Conservation (phyloP, 2,888 invertebrate species). For the Tinea trinotella region DNA sequence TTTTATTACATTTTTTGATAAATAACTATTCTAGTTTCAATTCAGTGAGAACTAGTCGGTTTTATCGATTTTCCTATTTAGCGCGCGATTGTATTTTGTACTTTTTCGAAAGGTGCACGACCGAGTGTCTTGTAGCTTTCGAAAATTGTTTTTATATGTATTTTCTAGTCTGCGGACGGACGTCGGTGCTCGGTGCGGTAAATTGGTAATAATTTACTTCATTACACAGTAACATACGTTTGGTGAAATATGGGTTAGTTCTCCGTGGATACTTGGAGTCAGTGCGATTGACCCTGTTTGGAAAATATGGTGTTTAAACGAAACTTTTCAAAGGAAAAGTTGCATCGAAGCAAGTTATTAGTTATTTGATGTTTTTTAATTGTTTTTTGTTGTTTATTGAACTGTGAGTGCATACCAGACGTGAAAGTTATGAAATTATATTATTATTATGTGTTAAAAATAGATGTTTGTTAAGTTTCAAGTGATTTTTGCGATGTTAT, state of each 20-base stretch:
- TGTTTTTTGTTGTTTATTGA: slow-evolving; percentile 1
- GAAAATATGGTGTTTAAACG: not conserved
- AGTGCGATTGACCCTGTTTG: not conserved
- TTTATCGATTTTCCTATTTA: slow-evolving; percentile 70
- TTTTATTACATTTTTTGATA: slow-evolving; percentile 73
- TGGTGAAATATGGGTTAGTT: slow-evolving; percentile 68
- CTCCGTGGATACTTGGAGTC: slow-evolving; percentile 25
- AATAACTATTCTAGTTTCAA: slow-evolving; percentile 67
- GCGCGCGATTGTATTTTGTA: slow-evolving; percentile 61
- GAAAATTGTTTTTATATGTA: slow-evolving; percentile 64
- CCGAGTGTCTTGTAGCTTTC: slow-evolving; percentile 60
- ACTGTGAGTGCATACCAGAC: slow-evolving; percentile 15
- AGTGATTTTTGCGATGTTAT: not conserved
- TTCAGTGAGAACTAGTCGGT: slow-evolving; percentile 51
- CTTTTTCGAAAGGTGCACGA: slow-evolving; percentile 65
- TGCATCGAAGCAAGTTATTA: not conserved
- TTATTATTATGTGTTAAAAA: slow-evolving; percentile 1
- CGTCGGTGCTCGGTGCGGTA: slow-evolving; percentile 58
- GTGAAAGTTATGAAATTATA: slow-evolving; percentile 18
- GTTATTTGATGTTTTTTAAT: slow-evolving; percentile 13
- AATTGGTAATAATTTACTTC: slow-evolving; percentile 69
- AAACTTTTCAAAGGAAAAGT: not conserved
- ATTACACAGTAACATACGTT: slow-evolving; percentile 57
- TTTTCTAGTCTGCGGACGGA: slow-evolving; percentile 58
- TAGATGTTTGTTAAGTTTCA: slow-evolving; percentile 1